phyloP scores from a whole-genome alignment of 2,888 invertebrate genomes.

The Rambutsinella grinnellia region DNA sequence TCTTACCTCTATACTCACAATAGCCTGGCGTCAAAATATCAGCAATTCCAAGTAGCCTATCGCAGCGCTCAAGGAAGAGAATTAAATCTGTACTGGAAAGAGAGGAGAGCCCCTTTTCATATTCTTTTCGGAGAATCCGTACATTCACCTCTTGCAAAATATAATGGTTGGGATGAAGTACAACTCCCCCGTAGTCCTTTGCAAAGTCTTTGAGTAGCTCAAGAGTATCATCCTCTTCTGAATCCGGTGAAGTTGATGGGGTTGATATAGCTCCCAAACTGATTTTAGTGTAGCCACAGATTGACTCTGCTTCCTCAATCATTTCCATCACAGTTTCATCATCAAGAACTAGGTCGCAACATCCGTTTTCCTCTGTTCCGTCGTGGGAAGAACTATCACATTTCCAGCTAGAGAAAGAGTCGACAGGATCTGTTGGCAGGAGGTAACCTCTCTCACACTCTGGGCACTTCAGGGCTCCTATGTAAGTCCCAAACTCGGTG shows the following conservation, averaged over 20 bases:
- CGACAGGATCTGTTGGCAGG: slow-evolving; percentile 48
- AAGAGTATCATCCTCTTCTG: slow-evolving; percentile 34
- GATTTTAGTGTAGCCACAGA: slow-evolving; percentile 41
- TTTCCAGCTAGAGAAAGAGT: slow-evolving; percentile 60
- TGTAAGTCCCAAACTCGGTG: slow-evolving; percentile 51
- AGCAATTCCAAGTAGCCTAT: slow-evolving; percentile 40
- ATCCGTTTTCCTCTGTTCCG: slow-evolving; percentile 13
- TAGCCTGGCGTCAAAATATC: slow-evolving; percentile 55
- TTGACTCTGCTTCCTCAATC: slow-evolving; percentile 54
- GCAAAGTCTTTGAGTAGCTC: slow-evolving; percentile 56
- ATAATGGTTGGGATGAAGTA: slow-evolving; percentile 61
- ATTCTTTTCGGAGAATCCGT: slow-evolving; percentile 48
- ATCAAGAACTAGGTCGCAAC: slow-evolving; percentile 40
- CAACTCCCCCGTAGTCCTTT: slow-evolving; percentile 33
- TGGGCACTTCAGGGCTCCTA: slow-evolving; percentile 56
- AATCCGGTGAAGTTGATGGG: slow-evolving; percentile 2
- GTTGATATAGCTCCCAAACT: slow-evolving; percentile 17
- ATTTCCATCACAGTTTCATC: slow-evolving; percentile 56
- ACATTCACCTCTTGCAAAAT: slow-evolving; percentile 60
- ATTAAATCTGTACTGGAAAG: slow-evolving; percentile 38
- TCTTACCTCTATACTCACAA: slow-evolving; percentile 60
- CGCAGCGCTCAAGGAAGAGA: slow-evolving; percentile 49
- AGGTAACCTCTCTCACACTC: slow-evolving; percentile 49
- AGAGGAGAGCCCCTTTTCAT: slow-evolving; percentile 24
- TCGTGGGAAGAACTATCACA: slow-evolving; percentile 26